Evolutionary conservation across 2,113 vertebrate species (phyloP).

Genomic region (Mixornis gularis): DNA sequence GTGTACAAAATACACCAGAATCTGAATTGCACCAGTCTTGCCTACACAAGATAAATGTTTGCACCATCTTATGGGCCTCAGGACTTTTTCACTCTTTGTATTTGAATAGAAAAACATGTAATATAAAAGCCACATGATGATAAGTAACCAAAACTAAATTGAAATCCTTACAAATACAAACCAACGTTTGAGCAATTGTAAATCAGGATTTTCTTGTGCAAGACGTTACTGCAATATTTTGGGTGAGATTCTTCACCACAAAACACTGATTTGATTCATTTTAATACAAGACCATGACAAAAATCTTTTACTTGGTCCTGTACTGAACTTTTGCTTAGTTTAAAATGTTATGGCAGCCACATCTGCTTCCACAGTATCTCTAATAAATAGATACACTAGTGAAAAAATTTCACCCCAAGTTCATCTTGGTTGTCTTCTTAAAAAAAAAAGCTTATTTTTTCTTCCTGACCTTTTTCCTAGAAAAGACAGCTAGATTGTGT

Average conservation of each 20-base stretch:
- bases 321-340: not conserved
- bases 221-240: not conserved
- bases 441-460: not conserved
- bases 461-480: not conserved
- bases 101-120: not conserved
- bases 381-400: not conserved
- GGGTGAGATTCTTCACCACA: not conserved
- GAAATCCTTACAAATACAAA: not conserved
- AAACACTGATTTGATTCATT: not conserved
- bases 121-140: not conserved
- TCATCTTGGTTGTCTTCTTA: not conserved
- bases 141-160: not conserved
- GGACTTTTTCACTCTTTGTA: not conserved
- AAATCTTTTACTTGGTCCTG: not conserved
- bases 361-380: not conserved
- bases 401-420: not conserved
- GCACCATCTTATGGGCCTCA: not conserved
- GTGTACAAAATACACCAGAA: not conserved
- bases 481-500: slow-evolving; percentile 25
- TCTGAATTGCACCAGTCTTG: not conserved
- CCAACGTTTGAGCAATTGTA: not conserved
- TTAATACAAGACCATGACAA: not conserved
- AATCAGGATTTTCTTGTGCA: not conserved
- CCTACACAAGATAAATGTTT: not conserved
- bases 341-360: not conserved